A percentile compares a stretch with the other conserved stretches of the same genome.
Conservation (phyloP, 2,797 vertebrate genomes). For the Lates japonicus region DNA sequence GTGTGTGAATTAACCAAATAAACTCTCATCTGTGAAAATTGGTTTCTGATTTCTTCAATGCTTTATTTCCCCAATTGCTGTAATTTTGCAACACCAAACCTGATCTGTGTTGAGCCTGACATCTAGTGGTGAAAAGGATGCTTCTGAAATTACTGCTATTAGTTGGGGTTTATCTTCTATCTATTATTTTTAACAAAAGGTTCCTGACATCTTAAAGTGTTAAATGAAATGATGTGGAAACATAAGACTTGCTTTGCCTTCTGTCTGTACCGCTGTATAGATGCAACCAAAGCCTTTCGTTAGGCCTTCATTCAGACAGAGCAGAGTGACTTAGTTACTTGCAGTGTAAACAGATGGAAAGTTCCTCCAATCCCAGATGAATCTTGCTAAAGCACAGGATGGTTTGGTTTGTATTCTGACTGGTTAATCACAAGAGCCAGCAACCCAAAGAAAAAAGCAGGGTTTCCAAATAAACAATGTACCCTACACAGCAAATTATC, state of each 20-base stretch:
- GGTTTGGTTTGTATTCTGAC: conserved; percentile 17
- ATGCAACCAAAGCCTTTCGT: not conserved
- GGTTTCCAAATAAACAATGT: conserved; percentile 25
- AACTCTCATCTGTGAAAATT: not conserved
- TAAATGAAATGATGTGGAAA: not conserved
- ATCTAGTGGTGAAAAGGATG: conserved; percentile 2
- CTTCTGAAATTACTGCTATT: not conserved
- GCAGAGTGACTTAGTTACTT: not conserved
- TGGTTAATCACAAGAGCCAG: conserved; percentile 6
- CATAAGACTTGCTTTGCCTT: not conserved
- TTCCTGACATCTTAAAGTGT: not conserved
- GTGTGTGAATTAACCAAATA: not conserved
- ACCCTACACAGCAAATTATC: conserved; percentile 23
- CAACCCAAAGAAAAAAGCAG: conserved; percentile 17
- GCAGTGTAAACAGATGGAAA: conserved; percentile 1
- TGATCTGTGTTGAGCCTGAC: not conserved
- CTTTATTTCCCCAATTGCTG: not conserved
- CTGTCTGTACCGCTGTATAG: too few relatives aligned
- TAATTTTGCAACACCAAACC: not conserved
- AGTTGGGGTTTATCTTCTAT: not conserved
- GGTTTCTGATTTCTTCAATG: not conserved
- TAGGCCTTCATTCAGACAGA: not conserved
- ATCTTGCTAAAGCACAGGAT: conserved; percentile 5
- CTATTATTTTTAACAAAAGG: conserved; percentile 2
- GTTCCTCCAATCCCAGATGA: not conserved